Conservation (phyloP, 2,113 vertebrate species). For the Bagarius yarrelli region DNA sequence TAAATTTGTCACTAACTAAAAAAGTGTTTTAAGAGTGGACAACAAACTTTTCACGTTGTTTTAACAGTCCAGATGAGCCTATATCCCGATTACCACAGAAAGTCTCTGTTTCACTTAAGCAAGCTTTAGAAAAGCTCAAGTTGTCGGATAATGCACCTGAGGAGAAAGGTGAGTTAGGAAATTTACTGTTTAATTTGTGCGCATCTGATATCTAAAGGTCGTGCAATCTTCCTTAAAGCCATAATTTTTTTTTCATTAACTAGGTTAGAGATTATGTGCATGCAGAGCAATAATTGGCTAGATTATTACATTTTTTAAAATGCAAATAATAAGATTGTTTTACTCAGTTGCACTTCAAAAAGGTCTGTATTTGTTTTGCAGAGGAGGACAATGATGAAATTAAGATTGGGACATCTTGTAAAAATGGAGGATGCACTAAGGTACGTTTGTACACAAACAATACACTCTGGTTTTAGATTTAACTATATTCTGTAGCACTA, state of each 20-base stretch:
- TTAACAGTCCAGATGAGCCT: conserved; percentile 84
- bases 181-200: background rate
- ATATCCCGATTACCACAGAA: conserved; percentile 83
- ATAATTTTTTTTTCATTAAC: background rate
- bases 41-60: background rate
- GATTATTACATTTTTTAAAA: too few relatives aligned
- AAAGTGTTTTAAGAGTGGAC: too few relatives aligned
- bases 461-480: background rate
- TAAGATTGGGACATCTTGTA: conserved; percentile 88
- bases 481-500: background rate
- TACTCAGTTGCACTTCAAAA: too few relatives aligned
- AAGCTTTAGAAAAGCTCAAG: conserved; percentile 87
- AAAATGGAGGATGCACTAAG: conserved; percentile 91
- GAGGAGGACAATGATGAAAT: conserved; percentile 87
- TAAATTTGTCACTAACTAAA: too few relatives aligned
- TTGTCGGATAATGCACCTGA: conserved; percentile 71
- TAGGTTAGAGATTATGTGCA: background rate
- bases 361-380: conserved; percentile 60
- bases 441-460: conserved; percentile 62
- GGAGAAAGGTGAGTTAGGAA: conserved; percentile 81
- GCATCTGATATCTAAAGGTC: background rate
- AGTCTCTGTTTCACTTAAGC: conserved; percentile 88
- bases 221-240: background rate
- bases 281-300: too few relatives aligned
- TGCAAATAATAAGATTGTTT: too few relatives aligned